Percentiles rank a stretch among this genome's conserved stretches.
These are phyloP conservation scores for Darevskia nairensis DNA, from an alignment of 2,797 vertebrate species.

Conservation along the genomic window DNA sequence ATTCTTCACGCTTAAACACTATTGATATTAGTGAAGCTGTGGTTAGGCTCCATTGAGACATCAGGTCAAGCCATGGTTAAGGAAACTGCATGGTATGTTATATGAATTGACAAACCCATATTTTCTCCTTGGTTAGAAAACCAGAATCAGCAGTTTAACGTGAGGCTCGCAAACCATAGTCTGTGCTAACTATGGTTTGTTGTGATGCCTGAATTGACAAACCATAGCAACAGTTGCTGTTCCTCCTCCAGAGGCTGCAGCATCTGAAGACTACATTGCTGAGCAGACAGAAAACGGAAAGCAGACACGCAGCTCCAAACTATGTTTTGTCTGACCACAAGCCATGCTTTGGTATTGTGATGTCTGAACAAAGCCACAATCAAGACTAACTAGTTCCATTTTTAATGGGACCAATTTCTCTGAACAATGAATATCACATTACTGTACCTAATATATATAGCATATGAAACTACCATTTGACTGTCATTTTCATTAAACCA, in stretches of 20 bases:
- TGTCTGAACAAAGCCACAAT: neutral
- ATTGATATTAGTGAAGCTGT: too few relatives aligned
- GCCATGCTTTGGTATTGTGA: neutral
- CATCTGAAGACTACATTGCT: neutral
- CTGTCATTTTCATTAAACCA: constrained; percentile 62
- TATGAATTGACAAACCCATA: too few relatives aligned
- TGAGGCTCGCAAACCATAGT: neutral
- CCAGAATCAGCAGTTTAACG: too few relatives aligned
- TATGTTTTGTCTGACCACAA: neutral
- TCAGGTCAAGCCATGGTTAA: neutral
- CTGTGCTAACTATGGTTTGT: neutral
- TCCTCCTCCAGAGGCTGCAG: neutral
- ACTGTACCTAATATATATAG: too few relatives aligned
- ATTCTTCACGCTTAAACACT: too few relatives aligned
- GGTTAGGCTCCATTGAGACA: too few relatives aligned
- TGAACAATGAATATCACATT: neutral
- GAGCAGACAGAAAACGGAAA: neutral
- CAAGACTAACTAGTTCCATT: neutral
- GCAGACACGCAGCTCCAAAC: neutral
- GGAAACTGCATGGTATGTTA: too few relatives aligned
- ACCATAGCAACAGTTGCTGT: neutral
- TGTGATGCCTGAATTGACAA: neutral
- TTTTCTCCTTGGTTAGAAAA: too few relatives aligned
- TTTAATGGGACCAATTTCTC: neutral
- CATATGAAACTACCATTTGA: constrained; percentile 38